These are phyloP conservation scores for Montipora efflorescens DNA, from an alignment of 64 coral and sea anemone genomes.

Conservation along the genomic window DNA sequence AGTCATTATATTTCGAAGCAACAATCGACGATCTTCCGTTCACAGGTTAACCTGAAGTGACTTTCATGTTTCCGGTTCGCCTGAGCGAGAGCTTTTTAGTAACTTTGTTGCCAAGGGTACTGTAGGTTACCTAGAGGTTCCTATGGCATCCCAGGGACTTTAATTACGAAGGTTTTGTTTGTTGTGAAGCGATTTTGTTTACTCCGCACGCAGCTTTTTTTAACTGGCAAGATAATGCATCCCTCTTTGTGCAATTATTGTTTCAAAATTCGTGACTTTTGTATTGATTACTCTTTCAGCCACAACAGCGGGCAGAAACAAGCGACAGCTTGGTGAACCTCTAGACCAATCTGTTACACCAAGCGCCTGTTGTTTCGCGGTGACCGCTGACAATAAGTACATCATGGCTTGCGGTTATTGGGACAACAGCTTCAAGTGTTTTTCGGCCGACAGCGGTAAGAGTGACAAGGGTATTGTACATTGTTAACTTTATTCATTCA, in stretches of 20 bases:
- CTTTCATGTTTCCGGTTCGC: background rate
- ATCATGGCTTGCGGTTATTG: slow-evolving; percentile 99
- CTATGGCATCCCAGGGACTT: too few relatives aligned
- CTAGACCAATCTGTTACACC: slow-evolving; percentile 96
- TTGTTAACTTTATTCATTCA: too few relatives aligned
- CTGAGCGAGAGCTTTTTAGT: background rate
- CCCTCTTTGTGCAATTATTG: background rate
- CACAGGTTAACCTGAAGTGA: background rate
- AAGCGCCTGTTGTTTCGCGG: slow-evolving; percentile 89
- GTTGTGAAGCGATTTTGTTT: too few relatives aligned
- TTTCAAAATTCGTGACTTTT: background rate
- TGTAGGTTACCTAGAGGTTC: background rate
- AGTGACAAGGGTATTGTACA: background rate
- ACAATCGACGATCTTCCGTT: background rate
- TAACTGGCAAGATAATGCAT: too few relatives aligned
- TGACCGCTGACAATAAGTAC: slow-evolving; percentile 85
- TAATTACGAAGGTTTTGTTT: too few relatives aligned
- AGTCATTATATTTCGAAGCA: background rate
- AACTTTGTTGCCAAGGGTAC: background rate
- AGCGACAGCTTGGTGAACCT: slow-evolving; percentile 93
- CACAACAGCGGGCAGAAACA: slow-evolving; percentile 70
- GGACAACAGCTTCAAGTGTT: slow-evolving; percentile 99
- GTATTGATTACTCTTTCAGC: background rate
- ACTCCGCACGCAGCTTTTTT: too few relatives aligned
- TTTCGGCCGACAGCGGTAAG: slow-evolving; percentile 92